Base-by-base conservation (phyloP, 2,888 invertebrate species). In the Exocentrus adspersus region DNA sequence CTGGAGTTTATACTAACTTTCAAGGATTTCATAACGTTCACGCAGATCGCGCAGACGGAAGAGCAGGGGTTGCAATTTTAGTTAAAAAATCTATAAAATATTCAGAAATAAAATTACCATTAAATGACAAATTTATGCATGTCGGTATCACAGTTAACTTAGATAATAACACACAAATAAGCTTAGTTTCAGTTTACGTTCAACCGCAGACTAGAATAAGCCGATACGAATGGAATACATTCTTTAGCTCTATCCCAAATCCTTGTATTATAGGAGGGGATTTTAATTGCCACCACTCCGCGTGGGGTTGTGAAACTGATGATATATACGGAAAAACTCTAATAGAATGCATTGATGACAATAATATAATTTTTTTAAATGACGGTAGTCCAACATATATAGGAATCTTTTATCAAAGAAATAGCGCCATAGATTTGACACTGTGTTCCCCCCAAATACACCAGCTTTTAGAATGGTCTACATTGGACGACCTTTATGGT, bases 381-480 rank as follows among this genome's bases (percentile, higher is more conserved):
- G 61, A 48, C 9, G 50, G 56, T 42, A 41, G 28, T 10, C 56
- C 56, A 1, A 62, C 61, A 1, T 41, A 24, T 5, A 21, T 50
- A 37, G 24, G 54, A 12, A 24, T 3, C 4, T 42, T 30, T 20
- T 51, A 30, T 9, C n/a, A 10, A 10, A 14, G 1, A 3, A 24
- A 21, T 7, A 45, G 32, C 9, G 48, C 56, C 9, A 62, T 62
- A 30, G 54, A 62, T 14, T 19, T 62, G 2, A 42, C 56, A 30
- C 48, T 62, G 9, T 48, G 48, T 41, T 48, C 56, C 7, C 48
- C 54, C 14, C 14, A 54, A 16, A 28, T 62, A 28, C 6, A 9
- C 2, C 42, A 50, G 5, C 6, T 20, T 0, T 16, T 41, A 14
- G 5, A 16, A 16, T 56, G 50, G 54, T 10, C 12, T 17, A 53